These are phyloP conservation scores for Elgaria multicarinata DNA, from an alignment of 2,113 vertebrate genomes.

Conservation along the genomic window DNA sequence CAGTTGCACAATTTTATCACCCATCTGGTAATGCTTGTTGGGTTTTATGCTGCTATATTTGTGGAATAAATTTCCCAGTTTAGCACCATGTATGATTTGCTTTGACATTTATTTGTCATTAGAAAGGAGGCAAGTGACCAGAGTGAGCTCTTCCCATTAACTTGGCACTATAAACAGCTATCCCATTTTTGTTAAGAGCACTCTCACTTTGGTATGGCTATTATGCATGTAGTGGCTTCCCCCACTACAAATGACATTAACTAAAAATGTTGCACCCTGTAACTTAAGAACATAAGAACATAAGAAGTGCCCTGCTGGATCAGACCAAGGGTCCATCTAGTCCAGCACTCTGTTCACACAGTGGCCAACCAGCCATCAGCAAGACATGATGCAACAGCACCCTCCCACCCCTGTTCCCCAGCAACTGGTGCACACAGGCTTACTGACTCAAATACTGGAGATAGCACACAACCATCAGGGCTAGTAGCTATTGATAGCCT, in stretches of 20 bases:
- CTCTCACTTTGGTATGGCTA: background rate
- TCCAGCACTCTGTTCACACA: no score
- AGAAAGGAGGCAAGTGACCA: slow-evolving; percentile 12
- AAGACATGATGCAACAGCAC: no score
- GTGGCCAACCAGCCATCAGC: no score
- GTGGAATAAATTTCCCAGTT: slow-evolving; percentile 15
- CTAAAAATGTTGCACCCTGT: background rate
- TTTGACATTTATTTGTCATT: slow-evolving; percentile 31
- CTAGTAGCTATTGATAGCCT: no score
- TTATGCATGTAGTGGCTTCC: background rate
- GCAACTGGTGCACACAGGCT: no score
- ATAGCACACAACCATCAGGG: no score
- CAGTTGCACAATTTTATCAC: slow-evolving; percentile 1
- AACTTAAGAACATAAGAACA: no score
- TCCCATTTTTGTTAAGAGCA: background rate
- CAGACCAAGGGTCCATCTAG: no score
- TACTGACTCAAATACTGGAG: no score
- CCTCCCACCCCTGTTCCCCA: no score
- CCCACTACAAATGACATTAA: background rate
- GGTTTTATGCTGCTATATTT: slow-evolving; percentile 16
- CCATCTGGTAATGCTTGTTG: slow-evolving; percentile 21
- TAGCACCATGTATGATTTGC: slow-evolving; percentile 28
- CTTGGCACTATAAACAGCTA: background rate
- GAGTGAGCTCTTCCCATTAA: background rate
- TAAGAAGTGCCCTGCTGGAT: no score